Evolutionary conservation across 2,113 vertebrate species (phyloP).

Genomic region (Rhynchopsitta pachyrhyncha): DNA sequence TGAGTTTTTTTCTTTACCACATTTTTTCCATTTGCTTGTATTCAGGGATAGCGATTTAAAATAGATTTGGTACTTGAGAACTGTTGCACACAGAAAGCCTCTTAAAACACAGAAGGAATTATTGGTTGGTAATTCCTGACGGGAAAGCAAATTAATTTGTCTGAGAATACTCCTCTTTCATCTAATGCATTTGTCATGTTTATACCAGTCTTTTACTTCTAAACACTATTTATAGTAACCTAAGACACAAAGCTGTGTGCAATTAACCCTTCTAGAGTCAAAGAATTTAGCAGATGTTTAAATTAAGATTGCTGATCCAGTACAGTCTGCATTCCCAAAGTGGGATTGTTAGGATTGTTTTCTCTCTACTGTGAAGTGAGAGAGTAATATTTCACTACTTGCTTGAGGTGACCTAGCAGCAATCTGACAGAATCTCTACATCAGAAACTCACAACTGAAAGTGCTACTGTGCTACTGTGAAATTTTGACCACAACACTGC

Average conservation of each 20-base stretch:
- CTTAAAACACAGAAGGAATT: background rate
- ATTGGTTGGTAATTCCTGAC: background rate
- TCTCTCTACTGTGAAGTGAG: background rate
- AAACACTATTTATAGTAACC: background rate
- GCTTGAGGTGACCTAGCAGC: background rate
- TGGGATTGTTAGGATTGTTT: background rate
- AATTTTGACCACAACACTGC: background rate
- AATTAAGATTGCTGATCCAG: background rate
- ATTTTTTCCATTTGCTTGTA: background rate
- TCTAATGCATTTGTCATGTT: background rate
- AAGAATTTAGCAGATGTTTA: background rate
- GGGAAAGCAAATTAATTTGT: background rate
- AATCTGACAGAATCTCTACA: background rate
- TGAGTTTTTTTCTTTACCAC: background rate
- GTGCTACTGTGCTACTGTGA: background rate
- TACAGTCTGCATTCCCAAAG: background rate
- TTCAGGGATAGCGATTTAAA: background rate
- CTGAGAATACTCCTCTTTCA: background rate
- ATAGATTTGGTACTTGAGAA: background rate
- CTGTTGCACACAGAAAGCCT: background rate
- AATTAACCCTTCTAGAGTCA: background rate
- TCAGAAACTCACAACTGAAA: background rate
- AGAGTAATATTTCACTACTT: background rate
- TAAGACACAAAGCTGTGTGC: background rate
- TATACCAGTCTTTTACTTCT: background rate